A percentile compares a stretch with the other conserved stretches of the same genome.
phyloP scores from a whole-genome alignment of 2,797 vertebrate genomes.

The Artibeus jamaicensis region DNA sequence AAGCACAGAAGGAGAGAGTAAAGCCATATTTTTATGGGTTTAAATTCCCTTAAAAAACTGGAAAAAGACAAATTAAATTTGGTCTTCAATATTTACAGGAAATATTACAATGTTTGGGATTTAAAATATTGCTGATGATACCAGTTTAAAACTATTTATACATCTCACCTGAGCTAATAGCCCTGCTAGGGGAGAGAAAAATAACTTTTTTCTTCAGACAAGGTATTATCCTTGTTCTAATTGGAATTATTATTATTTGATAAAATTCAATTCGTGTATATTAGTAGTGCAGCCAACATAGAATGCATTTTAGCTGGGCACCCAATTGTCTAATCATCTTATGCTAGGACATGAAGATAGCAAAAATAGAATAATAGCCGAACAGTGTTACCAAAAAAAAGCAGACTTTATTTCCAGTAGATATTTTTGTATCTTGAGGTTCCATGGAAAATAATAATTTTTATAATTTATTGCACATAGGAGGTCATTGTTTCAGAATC shows the following conservation, averaged over 20 bases:
- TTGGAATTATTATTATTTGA: conserved; percentile 24
- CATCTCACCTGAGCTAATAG: neutral
- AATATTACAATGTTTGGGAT: neutral
- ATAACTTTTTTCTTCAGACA: neutral
- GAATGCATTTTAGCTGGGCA: neutral
- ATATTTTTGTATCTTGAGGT: neutral
- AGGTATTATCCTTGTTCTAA: neutral
- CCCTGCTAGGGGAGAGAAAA: neutral
- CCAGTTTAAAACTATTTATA: neutral
- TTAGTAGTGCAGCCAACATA: neutral
- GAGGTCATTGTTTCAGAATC: neutral
- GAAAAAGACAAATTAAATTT: neutral
- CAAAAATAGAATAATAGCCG: neutral
- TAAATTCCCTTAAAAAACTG: neutral
- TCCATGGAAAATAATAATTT: neutral
- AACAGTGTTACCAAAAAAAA: neutral
- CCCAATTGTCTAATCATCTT: neutral
- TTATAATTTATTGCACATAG: neutral
- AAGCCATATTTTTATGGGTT: neutral
- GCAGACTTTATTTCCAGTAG: neutral
- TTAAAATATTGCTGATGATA: neutral
- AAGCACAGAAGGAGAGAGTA: neutral
- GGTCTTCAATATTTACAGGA: neutral
- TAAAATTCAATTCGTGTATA: conserved; percentile 25
- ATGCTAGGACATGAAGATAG: neutral